Base-by-base conservation (phyloP, 2,113 vertebrate genomes). In the Herpailurus yagouaroundi region DNA sequence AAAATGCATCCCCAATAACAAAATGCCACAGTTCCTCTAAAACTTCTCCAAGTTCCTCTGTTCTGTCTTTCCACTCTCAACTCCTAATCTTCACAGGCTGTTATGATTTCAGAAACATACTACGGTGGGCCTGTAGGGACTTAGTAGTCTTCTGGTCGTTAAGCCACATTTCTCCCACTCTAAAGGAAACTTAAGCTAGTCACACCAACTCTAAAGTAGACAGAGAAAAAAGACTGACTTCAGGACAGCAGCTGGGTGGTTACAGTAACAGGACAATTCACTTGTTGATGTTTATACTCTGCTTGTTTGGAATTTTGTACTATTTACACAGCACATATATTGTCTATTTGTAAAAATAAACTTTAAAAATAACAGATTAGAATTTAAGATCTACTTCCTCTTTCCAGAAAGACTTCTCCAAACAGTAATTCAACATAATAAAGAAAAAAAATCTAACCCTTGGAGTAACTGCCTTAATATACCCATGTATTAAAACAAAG, bases 301-400 rank as follows among this genome's bases (percentile, higher is more conserved):
- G 18, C 36, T 92, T 80, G 86, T 93, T 84, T 80, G 31, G 48
- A 76, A 88, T 89, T 94, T 19, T 74, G 23, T 89, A 92, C 52
- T 91, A n/a, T 6, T 7, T 79, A 84, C 16, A 50, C 4, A 45
- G 50, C 45, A 84, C 16, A 74, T n/a, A 45, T 4, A 36, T 33
- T 36, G 14, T 29, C 25, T 60, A 21, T n/a, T 89, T 94, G 66
- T n/a, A 29, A 80, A 91, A 96, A 92, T 29, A 57, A 90, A 93
- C 38, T 89, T 90, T 63, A 93, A 86, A 96, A 93, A 79, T 60
- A 38, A 81, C 19, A 81, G 27, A 86, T 13, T 86, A 48, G 93
- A 95, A 91, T 31, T 73, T 74, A 84, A 83, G 55, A 84, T 79
- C 83, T 29, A 76, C 9, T 60, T 83, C 14, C 38, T 96, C 68